Conservation (phyloP, 2,888 invertebrate genomes). For the Cerastoderma edule region DNA sequence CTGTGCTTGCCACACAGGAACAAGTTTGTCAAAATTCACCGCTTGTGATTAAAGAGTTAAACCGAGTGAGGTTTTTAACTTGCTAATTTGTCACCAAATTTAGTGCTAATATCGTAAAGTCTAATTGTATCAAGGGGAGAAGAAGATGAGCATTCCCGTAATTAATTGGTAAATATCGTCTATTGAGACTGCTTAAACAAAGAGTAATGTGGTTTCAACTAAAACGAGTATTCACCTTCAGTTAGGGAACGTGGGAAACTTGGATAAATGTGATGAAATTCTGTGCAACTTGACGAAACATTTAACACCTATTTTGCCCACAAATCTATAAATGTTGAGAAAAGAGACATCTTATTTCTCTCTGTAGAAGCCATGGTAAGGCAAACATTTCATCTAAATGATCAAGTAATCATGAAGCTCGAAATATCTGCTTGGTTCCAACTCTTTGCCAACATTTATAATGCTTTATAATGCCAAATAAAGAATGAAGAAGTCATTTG, state of each 20-base stretch:
- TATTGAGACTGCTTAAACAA: conserved; percentile 32
- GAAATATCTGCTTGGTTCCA: too few relatives aligned
- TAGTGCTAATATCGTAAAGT: conserved; percentile 43
- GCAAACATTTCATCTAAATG: too few relatives aligned
- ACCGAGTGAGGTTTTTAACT: conserved; percentile 21
- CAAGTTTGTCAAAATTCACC: conserved; percentile 18
- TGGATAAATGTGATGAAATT: too few relatives aligned
- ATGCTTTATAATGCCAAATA: too few relatives aligned
- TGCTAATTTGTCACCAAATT: conserved; percentile 49
- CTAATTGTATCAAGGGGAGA: conserved; percentile 39
- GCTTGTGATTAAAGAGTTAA: conserved; percentile 10
- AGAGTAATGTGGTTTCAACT: conserved; percentile 27
- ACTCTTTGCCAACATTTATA: too few relatives aligned
- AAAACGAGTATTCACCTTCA: conserved; percentile 23
- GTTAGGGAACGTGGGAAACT: conserved; percentile 29
- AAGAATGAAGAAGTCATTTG: too few relatives aligned
- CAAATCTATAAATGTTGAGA: too few relatives aligned
- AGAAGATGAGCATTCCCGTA: conserved; percentile 29
- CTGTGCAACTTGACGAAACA: conserved; percentile 2
- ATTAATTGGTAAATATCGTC: conserved; percentile 45
- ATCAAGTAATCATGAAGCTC: too few relatives aligned
- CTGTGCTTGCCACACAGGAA: too few relatives aligned
- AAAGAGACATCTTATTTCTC: too few relatives aligned
- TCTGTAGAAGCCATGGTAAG: too few relatives aligned
- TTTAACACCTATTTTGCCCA: not conserved